Conservation (phyloP, 1,140 invertebrate genomes). For the Lineus longissimus region DNA sequence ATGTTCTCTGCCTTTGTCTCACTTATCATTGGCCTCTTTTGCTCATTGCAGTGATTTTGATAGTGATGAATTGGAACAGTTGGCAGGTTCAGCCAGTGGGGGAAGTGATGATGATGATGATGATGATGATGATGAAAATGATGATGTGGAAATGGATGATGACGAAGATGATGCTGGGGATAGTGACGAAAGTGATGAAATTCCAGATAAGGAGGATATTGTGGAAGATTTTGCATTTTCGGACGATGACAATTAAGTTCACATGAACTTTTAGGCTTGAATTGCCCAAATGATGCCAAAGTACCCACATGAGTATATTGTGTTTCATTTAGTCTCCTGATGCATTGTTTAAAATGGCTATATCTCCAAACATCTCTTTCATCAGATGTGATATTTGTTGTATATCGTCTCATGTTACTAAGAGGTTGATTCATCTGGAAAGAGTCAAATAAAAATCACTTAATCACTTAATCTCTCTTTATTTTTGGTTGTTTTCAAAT, state of each 20-base stretch:
- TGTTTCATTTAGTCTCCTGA: no score
- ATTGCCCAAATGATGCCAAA: no score
- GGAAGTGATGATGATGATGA: constrained; percentile 13
- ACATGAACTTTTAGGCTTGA: no score
- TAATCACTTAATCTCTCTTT: no score
- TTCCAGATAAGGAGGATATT: constrained; percentile 18
- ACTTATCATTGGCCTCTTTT: background rate
- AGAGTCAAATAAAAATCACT: no score
- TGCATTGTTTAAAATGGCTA: no score
- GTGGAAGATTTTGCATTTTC: constrained; percentile 39
- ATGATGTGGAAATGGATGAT: constrained; percentile 20
- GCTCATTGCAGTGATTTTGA: constrained; percentile 39
- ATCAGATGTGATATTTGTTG: no score
- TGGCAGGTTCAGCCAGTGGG: constrained; percentile 27
- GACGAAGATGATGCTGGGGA: constrained; percentile 15
- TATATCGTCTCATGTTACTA: no score
- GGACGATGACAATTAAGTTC: constrained; percentile 13
- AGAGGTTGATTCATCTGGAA: no score
- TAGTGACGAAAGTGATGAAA: constrained; percentile 27
- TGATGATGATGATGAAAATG: constrained; percentile 19
- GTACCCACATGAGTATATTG: no score
- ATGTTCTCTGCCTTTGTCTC: background rate
- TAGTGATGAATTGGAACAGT: constrained; percentile 39
- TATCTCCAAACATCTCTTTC: no score
- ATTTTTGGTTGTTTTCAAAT: no score